phyloP scores from a whole-genome alignment of 2,888 invertebrate species.

The Pelosia muscerda region DNA sequence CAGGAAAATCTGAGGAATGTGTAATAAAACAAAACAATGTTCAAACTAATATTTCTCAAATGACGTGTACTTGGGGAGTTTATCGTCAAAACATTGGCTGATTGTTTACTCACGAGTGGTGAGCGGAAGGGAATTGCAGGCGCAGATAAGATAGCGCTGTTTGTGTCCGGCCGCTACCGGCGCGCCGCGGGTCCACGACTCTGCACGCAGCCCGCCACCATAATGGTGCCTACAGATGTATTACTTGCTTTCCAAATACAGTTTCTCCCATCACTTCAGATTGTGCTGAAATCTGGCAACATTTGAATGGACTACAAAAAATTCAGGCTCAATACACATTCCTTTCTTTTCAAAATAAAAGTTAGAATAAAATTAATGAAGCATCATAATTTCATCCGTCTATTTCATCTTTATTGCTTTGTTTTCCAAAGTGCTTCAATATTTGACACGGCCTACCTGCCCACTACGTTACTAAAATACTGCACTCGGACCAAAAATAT shows the following conservation, averaged over 20 bases:
- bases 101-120: slow-evolving; percentile 20
- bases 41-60: background rate
- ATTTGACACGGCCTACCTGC: no score
- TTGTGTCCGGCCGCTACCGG: slow-evolving; percentile 11
- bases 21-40: background rate
- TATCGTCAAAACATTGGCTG: slow-evolving; percentile 30
- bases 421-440: background rate
- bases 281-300: background rate
- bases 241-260: no score
- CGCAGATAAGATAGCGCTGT: slow-evolving; percentile 39
- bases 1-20: no score
- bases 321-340: no score
- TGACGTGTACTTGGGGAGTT: slow-evolving; percentile 12
- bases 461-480: no score
- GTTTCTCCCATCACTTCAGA: no score
- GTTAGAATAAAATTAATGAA: background rate
- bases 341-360: no score
- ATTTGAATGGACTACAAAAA: background rate
- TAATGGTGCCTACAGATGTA: background rate
- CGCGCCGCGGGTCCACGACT: no score
- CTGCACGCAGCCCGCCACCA: no score
- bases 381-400: background rate
- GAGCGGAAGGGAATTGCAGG: slow-evolving; percentile 34
- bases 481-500: no score
- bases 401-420: background rate